These are phyloP conservation scores for Pluvialis apricaria DNA, from an alignment of 2,113 vertebrate genomes.

Conservation along the genomic window DNA sequence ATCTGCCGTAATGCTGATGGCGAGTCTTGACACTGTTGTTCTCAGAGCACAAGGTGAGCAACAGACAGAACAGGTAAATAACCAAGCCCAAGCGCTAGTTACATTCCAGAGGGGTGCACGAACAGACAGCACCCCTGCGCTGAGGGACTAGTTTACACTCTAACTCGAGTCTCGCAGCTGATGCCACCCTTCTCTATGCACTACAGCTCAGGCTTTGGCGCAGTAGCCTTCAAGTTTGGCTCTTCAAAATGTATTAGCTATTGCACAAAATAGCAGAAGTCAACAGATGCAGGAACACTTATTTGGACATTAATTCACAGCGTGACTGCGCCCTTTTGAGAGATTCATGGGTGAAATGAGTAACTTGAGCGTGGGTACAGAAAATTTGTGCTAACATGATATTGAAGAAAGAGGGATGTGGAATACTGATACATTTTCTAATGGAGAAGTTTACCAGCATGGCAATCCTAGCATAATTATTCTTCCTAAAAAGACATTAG, in stretches of 20 bases:
- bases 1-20: neutral
- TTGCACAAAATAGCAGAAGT: neutral
- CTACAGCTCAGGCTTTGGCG: neutral
- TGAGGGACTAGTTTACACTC: neutral
- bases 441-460: neutral
- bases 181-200: neutral
- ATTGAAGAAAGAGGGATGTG: neutral
- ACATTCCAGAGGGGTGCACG: neutral
- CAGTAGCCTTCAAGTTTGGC: neutral
- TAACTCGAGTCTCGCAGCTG: neutral
- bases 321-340: fast-evolving
- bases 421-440: neutral
- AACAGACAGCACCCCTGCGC: neutral
- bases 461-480: neutral
- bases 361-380: neutral
- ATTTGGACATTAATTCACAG: neutral
- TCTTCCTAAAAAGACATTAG: neutral
- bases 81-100: neutral
- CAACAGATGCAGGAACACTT: neutral
- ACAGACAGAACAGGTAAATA: neutral
- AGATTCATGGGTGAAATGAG: neutral
- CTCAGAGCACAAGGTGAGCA: neutral
- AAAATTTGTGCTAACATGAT: neutral
- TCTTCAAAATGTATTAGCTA: neutral
- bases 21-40: neutral